Base-by-base conservation (phyloP, 2,797 vertebrate species). In the Ibycter americanus region DNA sequence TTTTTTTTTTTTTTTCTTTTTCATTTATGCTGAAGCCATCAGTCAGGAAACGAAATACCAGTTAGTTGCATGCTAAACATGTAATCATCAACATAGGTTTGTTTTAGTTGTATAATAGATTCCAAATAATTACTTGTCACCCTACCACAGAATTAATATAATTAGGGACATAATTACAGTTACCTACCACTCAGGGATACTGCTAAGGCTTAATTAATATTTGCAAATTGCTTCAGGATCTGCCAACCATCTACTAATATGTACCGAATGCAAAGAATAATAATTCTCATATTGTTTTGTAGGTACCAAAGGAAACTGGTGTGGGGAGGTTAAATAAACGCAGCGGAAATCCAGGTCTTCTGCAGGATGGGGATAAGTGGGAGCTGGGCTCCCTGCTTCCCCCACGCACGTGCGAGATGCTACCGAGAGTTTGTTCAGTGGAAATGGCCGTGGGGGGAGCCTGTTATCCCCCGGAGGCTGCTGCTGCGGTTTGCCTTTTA, bases 141-240 rank as follows among this genome's bases (percentile, higher is more conserved):
- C 88, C 76, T 79, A 34, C n/a, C 88, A 90, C 70, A 70, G 89
- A 89, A 95, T 96, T 83, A 71, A 80, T 94, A 81, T 91, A 90
- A 96, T 97, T 97, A 96, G 61, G 87, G 73, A 12, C 31, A 5
- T 58, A 87, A 79, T 94, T 76, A 82, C 59, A 83, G 88, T 83
- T 95, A 68, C 83, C 17, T 18, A 67, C 83, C 77, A 71, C 76
- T 79, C 81, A 6, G 9, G 76, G 72, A 58, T 94, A 88, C 68
- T 81, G 85, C 68, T 56, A 59, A 70, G 66, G 66, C 89, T 91
- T 95, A 94, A 96, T 95, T 94, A 96, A 83, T 91, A 70, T 93
- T 90, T 95, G 81, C 87, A 83, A 81, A 89, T 95, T 42, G 71
- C 71, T 94, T 63, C 59, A n/a, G 73, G 76, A 73, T 93, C 56